phyloP scores from a whole-genome alignment of 2,113 vertebrate species.

The Collichthys lucidus region DNA sequence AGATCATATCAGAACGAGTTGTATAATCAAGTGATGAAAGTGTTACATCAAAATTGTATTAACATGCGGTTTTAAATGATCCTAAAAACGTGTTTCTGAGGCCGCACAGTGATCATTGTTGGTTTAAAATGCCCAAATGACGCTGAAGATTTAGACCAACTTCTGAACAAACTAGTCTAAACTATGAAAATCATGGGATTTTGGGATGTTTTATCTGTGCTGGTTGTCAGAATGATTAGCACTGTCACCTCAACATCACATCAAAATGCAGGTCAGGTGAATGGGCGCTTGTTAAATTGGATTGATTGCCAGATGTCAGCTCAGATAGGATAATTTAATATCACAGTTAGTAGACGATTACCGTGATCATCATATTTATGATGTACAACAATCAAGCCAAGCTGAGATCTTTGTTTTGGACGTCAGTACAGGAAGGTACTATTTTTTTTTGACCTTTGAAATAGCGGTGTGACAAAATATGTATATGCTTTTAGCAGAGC shows the following conservation, averaged over 20 bases:
- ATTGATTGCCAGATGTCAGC: neutral
- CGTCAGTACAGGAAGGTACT: neutral
- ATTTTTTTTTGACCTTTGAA: neutral
- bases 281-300: conserved; percentile 11
- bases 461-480: neutral
- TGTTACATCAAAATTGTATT: too few relatives aligned
- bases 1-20: too few relatives aligned
- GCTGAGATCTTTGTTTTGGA: neutral
- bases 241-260: neutral
- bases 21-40: too few relatives aligned
- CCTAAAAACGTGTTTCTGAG: too few relatives aligned
- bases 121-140: too few relatives aligned
- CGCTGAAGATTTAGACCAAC: too few relatives aligned
- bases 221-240: neutral
- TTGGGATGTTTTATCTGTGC: neutral
- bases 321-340: neutral
- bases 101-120: too few relatives aligned
- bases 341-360: neutral
- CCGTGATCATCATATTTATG: neutral
- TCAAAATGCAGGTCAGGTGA: conserved; percentile 10
- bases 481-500: neutral
- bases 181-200: too few relatives aligned
- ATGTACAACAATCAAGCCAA: too few relatives aligned
- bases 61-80: too few relatives aligned
- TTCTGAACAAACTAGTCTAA: too few relatives aligned